Evolutionary conservation across 1,140 invertebrate species (phyloP), one percentile per base, ranked within the genome.

Genomic region (Zaprionus kolodkinae): DNA sequence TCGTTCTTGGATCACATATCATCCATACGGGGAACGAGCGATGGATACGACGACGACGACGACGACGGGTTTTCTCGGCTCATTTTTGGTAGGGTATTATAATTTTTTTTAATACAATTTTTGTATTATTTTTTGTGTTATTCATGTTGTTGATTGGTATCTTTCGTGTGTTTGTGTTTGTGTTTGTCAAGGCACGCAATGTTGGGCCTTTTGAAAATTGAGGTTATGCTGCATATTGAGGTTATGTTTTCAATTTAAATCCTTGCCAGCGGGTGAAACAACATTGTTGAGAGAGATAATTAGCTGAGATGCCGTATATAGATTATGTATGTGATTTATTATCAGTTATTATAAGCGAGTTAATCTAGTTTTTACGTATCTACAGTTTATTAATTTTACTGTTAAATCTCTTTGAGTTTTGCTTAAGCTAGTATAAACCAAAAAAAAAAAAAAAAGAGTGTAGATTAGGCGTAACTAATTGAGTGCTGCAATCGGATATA

Each of bases 61-160:
- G 6, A 15, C n/a, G 40, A 45, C 40, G 40, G n/a, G 40, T 45
- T 45, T 15, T 45, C 21, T 63, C 35, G 54, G 35, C 15, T 62
- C 38, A 55, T 76, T 72, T 72, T 48, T 7, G n/a, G 2, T 15
- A 36, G 56, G 48, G 57, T 76, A 85, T 89, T 77, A 66, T 89
- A 88, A 89, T 89, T 88, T 88, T 88, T 88, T 89, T 88, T 88
- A 89, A 88, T 85, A 89, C 89, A 88, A 74, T 71, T 84, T 88
- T 83, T 67, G 36, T 88, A 56, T 63, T 65, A 61, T 60, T 69
- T 76, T 30, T 72, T n/a, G 1, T 64, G 73, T 70, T 83, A 81
- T 84, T 88, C 75, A 88, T 89, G 85, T 27, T 79, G 78, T 75
- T 90, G 85, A 89, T 89, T 89, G 85, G 81, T 79, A 81, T 89